Evolutionary conservation across 2,113 vertebrate genomes (phyloP).

Genomic region (Mus pahari): DNA sequence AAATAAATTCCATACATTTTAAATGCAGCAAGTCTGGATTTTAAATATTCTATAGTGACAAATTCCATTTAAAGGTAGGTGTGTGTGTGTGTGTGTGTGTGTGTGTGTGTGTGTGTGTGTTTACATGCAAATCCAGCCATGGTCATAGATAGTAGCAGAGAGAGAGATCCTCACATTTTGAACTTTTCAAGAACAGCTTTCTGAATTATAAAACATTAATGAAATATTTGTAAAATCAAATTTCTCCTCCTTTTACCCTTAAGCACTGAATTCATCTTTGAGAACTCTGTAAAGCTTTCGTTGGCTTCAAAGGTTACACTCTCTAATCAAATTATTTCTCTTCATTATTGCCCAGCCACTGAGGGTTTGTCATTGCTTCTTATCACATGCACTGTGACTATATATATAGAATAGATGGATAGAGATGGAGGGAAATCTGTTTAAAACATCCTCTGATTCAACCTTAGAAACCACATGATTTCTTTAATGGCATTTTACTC

Average conservation of each 20-base stretch:
- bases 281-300: constrained; percentile 70
- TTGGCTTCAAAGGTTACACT: constrained; percentile 70
- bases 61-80: constrained; percentile 78
- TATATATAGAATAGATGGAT: constrained; percentile 25
- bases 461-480: constrained; percentile 56
- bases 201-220: constrained; percentile 75
- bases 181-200: constrained; percentile 68
- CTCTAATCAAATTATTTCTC: constrained; percentile 79
- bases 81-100: constrained; percentile 28
- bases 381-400: constrained; percentile 17
- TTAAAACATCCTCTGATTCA: constrained; percentile 58
- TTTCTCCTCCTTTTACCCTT: constrained; percentile 50
- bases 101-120: not conserved
- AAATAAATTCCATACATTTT: constrained; percentile 87
- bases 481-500: constrained; percentile 65
- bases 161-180: constrained; percentile 66
- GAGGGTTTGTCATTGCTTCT: constrained; percentile 70
- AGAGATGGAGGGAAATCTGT: not conserved
- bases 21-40: constrained; percentile 84
- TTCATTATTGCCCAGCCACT: constrained; percentile 63
- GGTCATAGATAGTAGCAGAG: constrained; percentile 78
- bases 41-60: constrained; percentile 84
- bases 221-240: constrained; percentile 75
- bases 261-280: constrained; percentile 64
- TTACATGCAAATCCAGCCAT: constrained; percentile 35